These are phyloP conservation scores for Larimichthys polyactis DNA, from an alignment of 2,113 vertebrate species.

Conservation along the genomic window DNA sequence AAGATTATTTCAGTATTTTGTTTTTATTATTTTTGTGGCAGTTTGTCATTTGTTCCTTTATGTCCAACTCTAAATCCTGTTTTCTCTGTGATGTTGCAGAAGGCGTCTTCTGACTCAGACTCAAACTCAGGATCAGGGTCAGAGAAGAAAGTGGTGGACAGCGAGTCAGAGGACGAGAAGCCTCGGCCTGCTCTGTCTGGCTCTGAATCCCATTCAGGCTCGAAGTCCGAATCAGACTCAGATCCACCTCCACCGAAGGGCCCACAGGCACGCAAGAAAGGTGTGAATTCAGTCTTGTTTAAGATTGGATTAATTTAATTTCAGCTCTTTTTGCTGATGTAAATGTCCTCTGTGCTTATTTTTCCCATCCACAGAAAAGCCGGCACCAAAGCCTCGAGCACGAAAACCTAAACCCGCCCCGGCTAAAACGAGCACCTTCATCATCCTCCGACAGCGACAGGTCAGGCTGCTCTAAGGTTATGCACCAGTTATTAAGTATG, in stretches of 20 bases:
- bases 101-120: constrained; percentile 85
- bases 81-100: constrained; percentile 75
- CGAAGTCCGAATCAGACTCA: constrained; percentile 89
- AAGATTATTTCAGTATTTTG: neutral
- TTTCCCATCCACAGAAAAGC: constrained; percentile 83
- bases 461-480: constrained; percentile 71
- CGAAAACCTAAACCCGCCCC: constrained; percentile 89
- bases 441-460: constrained; percentile 93
- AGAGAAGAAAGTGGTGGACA: constrained; percentile 81
- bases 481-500: neutral
- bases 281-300: constrained; percentile 69
- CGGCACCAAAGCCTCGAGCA: constrained; percentile 90
- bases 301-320: neutral
- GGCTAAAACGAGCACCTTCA: constrained; percentile 81
- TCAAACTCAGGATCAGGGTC: constrained; percentile 88
- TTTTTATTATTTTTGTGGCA: neutral
- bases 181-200: constrained; percentile 84
- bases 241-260: constrained; percentile 91
- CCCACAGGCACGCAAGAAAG: constrained; percentile 89
- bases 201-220: constrained; percentile 86
- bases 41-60: neutral
- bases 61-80: neutral
- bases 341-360: neutral
- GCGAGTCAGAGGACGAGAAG: constrained; percentile 85
- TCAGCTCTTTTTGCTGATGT: neutral